A percentile compares a stretch with the other conserved stretches of the same genome.
phyloP scores from a whole-genome alignment of 2,113 vertebrate species.

The Petaurus breviceps region DNA sequence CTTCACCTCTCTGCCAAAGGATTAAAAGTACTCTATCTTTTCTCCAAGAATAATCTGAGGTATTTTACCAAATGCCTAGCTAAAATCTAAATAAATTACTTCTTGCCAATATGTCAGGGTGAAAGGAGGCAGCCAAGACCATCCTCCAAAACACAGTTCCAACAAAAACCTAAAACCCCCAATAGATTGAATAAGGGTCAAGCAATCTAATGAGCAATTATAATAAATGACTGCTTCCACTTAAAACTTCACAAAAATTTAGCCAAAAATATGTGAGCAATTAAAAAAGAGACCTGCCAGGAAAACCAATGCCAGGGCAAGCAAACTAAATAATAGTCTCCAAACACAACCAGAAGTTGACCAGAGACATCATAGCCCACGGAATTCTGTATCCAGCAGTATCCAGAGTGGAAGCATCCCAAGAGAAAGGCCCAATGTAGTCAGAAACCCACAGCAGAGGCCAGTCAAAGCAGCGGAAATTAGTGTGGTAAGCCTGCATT shows the following conservation, averaged over 20 bases:
- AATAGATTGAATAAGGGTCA: neutral
- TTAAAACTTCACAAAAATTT: neutral
- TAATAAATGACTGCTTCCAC: neutral
- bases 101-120: neutral
- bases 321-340: no score
- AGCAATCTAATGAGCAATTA: neutral
- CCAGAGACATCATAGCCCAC: neutral
- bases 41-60: neutral
- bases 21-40: neutral
- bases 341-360: neutral
- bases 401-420: neutral
- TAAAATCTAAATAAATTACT: neutral
- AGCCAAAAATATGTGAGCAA: neutral
- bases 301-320: neutral
- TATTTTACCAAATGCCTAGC: neutral
- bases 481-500: neutral
- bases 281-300: neutral
- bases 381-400: neutral
- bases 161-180: neutral
- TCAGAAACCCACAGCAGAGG: neutral
- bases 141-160: neutral
- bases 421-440: neutral
- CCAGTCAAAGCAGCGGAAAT: neutral
- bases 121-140: neutral
- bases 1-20: neutral